Base-by-base conservation (phyloP, 2,113 vertebrate genomes). In the Eonycteris spelaea region DNA sequence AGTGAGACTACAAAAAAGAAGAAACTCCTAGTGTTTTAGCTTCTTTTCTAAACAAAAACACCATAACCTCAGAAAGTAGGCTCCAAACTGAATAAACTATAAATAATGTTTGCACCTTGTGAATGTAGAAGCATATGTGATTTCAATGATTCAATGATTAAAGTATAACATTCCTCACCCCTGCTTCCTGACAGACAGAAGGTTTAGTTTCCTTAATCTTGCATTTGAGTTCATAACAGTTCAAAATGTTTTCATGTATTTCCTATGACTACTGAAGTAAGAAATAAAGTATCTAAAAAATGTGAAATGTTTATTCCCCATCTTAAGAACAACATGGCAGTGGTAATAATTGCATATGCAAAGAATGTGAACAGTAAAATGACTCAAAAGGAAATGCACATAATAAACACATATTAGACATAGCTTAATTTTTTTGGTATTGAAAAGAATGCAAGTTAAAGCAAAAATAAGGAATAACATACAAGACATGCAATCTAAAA, bases 1-100 rank as follows among this genome's bases (percentile, higher is more conserved):
- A 74, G n/a, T 90, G 67, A 97, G 77, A 97, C 93, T 93, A 91
- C 71, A 95, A 94, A 96, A 30, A 95, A 98, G 57, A 93, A 79
- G 86, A 96, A 97, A 97, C 83, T 95, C 94, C 55, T 57, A 78
- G 1, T 26, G 33, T 78, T 96, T 94, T 35, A 86, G 21, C 74
- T 86, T 75, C 53, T 77, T 79, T 13, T 82, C 79, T 84, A 61
- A 87, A 87, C 28, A 15, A 84, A 86, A 13, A 0, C 59, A 97
- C 19, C 78, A 92, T 16, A 12, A 95, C 94, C 10, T 73, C 40
- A 78, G 8, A 90, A 84, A 68, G 30, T 80, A 18, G 22, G 70
- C 67, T 94, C 65, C 85, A 57, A 0, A 0, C 18, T 35, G 71
- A 89, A 13, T 53, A 59, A 67, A 80, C 51, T 0, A 0, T 68